These are phyloP conservation scores for Campylomormyrus tamandua DNA, from an alignment of 2,113 vertebrate species.

Conservation along the genomic window DNA sequence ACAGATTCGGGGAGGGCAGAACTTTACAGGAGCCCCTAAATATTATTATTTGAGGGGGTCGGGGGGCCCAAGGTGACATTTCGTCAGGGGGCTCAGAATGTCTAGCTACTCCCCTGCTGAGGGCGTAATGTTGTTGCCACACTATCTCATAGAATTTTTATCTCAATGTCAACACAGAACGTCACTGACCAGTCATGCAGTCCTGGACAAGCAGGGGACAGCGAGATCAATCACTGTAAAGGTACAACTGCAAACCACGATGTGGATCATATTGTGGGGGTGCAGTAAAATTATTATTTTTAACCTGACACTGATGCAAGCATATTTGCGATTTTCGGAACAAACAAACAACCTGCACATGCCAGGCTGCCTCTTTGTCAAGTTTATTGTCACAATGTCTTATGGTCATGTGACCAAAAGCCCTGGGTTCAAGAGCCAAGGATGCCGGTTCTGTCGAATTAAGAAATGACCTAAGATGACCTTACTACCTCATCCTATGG, in stretches of 20 bases:
- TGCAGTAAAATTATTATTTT: not conserved
- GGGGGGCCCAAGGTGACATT: not conserved
- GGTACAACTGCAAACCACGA: not conserved
- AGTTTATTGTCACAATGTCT: not conserved
- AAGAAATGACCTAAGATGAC: not conserved
- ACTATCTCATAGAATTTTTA: not conserved
- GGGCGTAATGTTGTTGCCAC: not conserved
- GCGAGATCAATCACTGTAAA: not conserved
- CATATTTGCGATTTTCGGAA: not conserved
- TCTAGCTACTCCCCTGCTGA: not conserved
- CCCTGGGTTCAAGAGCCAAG: not conserved
- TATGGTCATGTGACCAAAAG: not conserved
- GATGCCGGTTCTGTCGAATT: not conserved
- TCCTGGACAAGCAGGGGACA: conserved; percentile 30
- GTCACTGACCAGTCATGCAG: not conserved
- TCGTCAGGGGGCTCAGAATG: not conserved
- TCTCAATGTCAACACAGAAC: conserved; percentile 14
- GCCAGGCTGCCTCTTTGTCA: not conserved
- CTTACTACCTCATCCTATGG: not conserved
- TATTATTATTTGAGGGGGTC: not conserved
- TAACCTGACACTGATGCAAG: not conserved
- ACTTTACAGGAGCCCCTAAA: not conserved
- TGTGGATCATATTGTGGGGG: not conserved
- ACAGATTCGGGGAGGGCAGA: not conserved
- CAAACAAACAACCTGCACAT: not conserved